Conservation (phyloP, 2,113 vertebrate species). For the Perca fluviatilis region DNA sequence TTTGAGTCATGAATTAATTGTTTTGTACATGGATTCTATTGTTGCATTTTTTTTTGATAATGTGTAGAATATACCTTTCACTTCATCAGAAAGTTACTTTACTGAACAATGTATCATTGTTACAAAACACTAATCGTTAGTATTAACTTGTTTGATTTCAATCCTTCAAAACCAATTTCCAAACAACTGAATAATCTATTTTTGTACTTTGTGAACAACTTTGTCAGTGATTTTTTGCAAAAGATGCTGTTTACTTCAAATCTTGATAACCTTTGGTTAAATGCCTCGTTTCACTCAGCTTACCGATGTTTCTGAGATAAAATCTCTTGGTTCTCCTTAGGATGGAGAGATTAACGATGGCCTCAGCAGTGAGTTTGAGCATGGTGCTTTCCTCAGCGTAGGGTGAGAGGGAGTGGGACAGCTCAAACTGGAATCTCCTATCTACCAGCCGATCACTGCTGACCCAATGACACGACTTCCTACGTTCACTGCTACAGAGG, state of each 20-base stretch:
- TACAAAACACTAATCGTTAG: neutral
- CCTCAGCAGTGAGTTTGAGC: constrained; percentile 77
- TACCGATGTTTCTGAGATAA: constrained; percentile 83
- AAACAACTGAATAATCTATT: neutral
- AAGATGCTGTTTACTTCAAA: neutral
- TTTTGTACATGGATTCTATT: neutral
- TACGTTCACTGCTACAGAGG: constrained; percentile 51
- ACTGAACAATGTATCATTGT: neutral
- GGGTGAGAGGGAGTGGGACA: constrained; percentile 75
- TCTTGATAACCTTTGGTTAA: constrained; percentile 19
- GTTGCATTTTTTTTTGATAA: neutral
- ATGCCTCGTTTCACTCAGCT: constrained; percentile 40
- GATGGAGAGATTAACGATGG: constrained; percentile 24
- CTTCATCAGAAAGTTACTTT: neutral
- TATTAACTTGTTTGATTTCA: neutral
- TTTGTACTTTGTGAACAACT: neutral
- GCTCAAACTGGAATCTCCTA: constrained; percentile 61
- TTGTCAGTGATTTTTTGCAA: neutral
- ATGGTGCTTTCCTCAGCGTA: constrained; percentile 78
- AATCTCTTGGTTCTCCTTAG: constrained; percentile 64
- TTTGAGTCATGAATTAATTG: too few species aligned
- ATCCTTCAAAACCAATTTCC: neutral
- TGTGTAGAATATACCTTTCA: neutral
- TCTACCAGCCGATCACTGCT: neutral
- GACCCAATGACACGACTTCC: constrained; percentile 68